These are phyloP conservation scores for Sebastes itinus DNA, from an alignment of 2,797 vertebrate species.

Conservation along the genomic window DNA sequence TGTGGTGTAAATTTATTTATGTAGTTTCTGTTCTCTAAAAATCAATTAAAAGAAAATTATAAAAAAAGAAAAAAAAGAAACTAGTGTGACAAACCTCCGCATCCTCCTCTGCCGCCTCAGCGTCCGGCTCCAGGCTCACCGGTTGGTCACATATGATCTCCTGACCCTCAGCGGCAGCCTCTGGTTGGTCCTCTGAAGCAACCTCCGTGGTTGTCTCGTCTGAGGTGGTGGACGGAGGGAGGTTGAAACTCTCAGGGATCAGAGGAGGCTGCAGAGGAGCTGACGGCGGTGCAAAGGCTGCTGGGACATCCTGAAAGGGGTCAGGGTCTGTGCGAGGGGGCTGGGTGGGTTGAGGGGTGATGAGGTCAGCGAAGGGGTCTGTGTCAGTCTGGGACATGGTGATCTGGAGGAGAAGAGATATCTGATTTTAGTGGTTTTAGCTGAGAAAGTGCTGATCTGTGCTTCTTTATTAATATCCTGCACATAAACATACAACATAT, in stretches of 20 bases:
- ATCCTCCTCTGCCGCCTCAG: slow-evolving; percentile 56
- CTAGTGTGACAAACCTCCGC: slow-evolving; percentile 48
- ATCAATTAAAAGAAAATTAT: no score
- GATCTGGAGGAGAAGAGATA: slow-evolving; percentile 51
- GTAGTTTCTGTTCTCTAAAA: no score
- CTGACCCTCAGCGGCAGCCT: slow-evolving; percentile 47
- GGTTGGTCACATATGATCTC: slow-evolving; percentile 86
- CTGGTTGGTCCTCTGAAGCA: slow-evolving; percentile 12
- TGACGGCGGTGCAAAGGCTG: background rate
- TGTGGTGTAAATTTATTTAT: no score
- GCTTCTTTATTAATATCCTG: background rate
- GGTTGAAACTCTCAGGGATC: slow-evolving; percentile 10
- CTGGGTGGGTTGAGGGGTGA: slow-evolving; percentile 8
- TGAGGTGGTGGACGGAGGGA: background rate
- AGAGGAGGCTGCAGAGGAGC: slow-evolving; percentile 29
- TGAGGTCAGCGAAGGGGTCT: slow-evolving; percentile 41
- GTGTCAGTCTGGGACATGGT: slow-evolving; percentile 77
- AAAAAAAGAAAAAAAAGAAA: background rate
- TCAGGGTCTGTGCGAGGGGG: background rate
- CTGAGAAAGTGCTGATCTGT: background rate
- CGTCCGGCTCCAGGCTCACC: slow-evolving; percentile 88
- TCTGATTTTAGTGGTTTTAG: background rate
- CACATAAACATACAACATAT: background rate
- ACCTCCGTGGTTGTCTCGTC: slow-evolving; percentile 16
- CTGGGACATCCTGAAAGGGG: slow-evolving; percentile 37